Evolutionary conservation across 2,797 vertebrate species (phyloP), one percentile per base, ranked within the genome.

Genomic region (Carduelis carduelis): DNA sequence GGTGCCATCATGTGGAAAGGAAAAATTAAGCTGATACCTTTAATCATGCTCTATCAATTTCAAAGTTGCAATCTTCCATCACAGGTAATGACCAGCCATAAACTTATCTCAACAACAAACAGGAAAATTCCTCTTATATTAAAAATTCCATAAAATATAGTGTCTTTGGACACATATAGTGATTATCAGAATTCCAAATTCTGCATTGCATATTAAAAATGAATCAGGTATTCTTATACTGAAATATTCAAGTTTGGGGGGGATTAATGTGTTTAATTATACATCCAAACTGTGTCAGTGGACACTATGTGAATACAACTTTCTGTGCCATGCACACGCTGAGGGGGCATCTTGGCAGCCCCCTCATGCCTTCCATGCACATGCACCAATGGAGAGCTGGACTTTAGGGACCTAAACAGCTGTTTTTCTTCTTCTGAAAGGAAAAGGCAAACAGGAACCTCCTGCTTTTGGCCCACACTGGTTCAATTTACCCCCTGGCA

Each of bases 1-100:
- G 49, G 87, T 93, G 96, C 95, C 97, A 97, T 69, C 96, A 78
- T 35, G 76, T 91, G 97, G 84, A 65, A 78, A 89, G 59, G 32
- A 82, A 61, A 72, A 74, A 55, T 2, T 1, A 15, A 82, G 23
- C 26, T 21, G 14, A 8, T 35, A 68, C 12, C 9, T 24, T 47
- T 74, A 32, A 87, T 8, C 26, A 35, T 5, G 21, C 22, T 71
- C 32, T 28, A 55, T 4, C 11, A 77, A 26, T 72, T 75, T 66
- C 39, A 32, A 68, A 70, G 50, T 4, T 66, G 43, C 21, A 17
- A 37, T 59, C 13, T 76, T 83, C 39, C 11, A 8, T 6, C 35
- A 83, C 28, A 53, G 49, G 16, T 55, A 70, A 75, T 12, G 26
- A 87, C 22, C 55, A 34, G 55, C n/a, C n/a, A 56, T 35, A 88